Evolutionary conservation across 64 coral and sea anemone genomes (phyloP).

Genomic region (Montipora cactus): DNA sequence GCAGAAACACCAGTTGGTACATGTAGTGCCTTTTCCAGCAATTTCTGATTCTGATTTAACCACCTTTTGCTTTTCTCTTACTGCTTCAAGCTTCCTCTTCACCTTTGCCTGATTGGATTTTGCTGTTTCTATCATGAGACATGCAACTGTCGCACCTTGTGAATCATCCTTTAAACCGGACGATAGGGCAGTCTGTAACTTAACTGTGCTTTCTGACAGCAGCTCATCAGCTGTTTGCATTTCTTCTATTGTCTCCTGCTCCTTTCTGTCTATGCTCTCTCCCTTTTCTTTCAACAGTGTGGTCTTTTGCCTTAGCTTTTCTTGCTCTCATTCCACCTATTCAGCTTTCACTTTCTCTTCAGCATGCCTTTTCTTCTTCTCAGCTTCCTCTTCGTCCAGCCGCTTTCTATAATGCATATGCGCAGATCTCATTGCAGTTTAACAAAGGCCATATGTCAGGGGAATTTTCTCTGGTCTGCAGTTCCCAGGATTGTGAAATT

Average conservation of each 20-base stretch:
- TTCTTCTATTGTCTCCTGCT: slow-evolving; percentile 72
- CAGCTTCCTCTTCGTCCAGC: slow-evolving; percentile 69
- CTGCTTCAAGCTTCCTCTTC: too few species aligned
- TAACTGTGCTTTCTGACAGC: too few species aligned
- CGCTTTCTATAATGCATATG: slow-evolving; percentile 47
- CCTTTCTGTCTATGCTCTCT: slow-evolving; percentile 67
- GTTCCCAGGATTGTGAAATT: slow-evolving; percentile 12
- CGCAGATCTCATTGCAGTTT: slow-evolving; percentile 30
- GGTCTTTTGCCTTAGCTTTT: slow-evolving; percentile 63
- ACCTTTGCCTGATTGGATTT: too few species aligned
- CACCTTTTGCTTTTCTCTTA: too few species aligned
- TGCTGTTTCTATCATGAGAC: too few species aligned
- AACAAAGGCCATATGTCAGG: slow-evolving; percentile 10
- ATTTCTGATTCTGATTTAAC: too few species aligned
- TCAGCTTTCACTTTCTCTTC: slow-evolving; percentile 62
- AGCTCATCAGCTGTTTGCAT: background rate
- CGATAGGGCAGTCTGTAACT: too few species aligned
- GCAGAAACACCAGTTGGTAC: too few species aligned
- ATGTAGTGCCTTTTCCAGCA: too few species aligned
- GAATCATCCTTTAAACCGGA: too few species aligned
- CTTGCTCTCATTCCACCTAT: slow-evolving; percentile 67
- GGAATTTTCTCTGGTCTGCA: slow-evolving; percentile 36
- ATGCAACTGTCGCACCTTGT: too few species aligned
- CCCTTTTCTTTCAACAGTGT: slow-evolving; percentile 66
- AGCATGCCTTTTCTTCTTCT: slow-evolving; percentile 51